Evolutionary conservation across 1,140 invertebrate species (phyloP).

Genomic region (Drosophila littoralis): DNA sequence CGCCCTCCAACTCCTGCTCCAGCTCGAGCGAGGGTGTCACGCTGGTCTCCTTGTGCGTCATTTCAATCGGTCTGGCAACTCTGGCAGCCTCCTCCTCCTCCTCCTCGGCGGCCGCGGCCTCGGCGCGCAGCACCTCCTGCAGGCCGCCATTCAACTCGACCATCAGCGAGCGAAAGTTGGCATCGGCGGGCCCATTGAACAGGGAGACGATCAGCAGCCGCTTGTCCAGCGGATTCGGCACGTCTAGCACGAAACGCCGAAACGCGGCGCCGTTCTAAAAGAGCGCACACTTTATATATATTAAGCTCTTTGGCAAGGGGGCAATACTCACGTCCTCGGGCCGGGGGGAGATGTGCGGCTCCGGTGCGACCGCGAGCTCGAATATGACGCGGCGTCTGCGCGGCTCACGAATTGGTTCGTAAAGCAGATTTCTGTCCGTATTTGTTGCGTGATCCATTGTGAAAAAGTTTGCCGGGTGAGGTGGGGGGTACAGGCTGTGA

Average conservation of each 20-base stretch:
- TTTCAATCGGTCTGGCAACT: background rate
- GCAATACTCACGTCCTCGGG: background rate
- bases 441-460: background rate
- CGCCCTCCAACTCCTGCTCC: background rate
- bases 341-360: background rate
- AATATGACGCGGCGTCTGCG: background rate
- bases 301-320: too few relatives aligned
- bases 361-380: background rate
- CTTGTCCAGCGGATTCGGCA: background rate
- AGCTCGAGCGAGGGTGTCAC: too few relatives aligned
- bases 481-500: background rate
- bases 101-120: background rate
- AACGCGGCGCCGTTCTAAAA: constrained; percentile 9
- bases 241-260: background rate
- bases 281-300: too few relatives aligned
- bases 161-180: background rate
- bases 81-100: background rate
- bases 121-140: background rate
- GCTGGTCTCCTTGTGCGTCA: too few relatives aligned
- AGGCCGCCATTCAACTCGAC: background rate
- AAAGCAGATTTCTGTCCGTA: background rate
- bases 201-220: background rate
- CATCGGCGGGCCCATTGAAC: background rate
- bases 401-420: background rate
- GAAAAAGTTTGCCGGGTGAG: background rate